phyloP scores from a whole-genome alignment of 2,113 vertebrate species.

The Rattus norvegicus region GRCr8 NC_086020.1:33928001-33928500 shows the following conservation, averaged over 20 bases:
- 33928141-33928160: not conserved
- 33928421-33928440: not conserved
- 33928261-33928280: not conserved
- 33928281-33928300: not conserved
- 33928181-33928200: not conserved
- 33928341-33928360: not conserved
- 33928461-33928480: not conserved
- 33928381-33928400: not conserved
- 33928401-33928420: not conserved
- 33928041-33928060: not conserved
- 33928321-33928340: not conserved
- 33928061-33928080: not conserved
- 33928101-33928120: not conserved
- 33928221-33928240: not conserved
- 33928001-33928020: not conserved
- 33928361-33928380: not conserved
- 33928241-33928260: not conserved
- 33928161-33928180: not conserved
- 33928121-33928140: not conserved
- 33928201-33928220: not conserved
- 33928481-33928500: not conserved
- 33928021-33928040: not conserved
- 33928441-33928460: not conserved
- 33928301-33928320: not conserved
- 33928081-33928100: not conserved